Conservation (phyloP, 2,113 vertebrate genomes). For the Xiphophorus hellerii region DNA sequence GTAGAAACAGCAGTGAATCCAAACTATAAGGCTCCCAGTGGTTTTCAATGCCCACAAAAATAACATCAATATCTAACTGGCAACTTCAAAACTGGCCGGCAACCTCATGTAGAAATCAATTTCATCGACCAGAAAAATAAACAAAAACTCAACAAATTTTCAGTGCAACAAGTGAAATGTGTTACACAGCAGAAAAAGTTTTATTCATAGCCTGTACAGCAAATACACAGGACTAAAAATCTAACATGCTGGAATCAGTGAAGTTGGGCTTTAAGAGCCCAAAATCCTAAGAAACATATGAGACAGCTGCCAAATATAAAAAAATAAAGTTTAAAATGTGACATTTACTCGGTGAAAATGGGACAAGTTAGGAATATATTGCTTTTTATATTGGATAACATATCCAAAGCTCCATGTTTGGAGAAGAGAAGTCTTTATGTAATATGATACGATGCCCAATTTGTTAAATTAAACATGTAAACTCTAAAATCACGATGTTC, state of each 20-base stretch:
- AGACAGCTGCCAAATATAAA: not conserved
- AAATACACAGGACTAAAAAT: not conserved
- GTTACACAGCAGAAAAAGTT: not conserved
- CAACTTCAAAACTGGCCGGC: not conserved
- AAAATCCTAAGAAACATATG: too few species aligned
- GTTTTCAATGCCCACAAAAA: not conserved
- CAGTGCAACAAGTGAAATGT: not conserved
- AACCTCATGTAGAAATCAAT: slow-evolving; percentile 3
- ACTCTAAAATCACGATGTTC: too few species aligned
- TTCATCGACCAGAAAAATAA: not conserved
- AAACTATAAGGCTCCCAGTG: not conserved
- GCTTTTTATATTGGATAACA: not conserved
- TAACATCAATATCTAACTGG: not conserved
- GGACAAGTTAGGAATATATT: not conserved
- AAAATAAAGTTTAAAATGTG: not conserved
- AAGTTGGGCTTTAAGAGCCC: not conserved
- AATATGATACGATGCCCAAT: too few species aligned
- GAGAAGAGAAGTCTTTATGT: not conserved
- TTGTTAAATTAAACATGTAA: too few species aligned
- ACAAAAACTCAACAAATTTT: not conserved
- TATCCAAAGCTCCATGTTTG: not conserved
- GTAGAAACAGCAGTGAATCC: not conserved
- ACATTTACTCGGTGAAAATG: not conserved
- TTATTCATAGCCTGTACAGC: not conserved
- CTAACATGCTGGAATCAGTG: too few species aligned